A percentile compares a stretch with the other conserved stretches of the same genome.
These are phyloP conservation scores for Entomobrya proxima DNA, from an alignment of 2,888 invertebrate genomes.

Conservation along the genomic window DNA sequence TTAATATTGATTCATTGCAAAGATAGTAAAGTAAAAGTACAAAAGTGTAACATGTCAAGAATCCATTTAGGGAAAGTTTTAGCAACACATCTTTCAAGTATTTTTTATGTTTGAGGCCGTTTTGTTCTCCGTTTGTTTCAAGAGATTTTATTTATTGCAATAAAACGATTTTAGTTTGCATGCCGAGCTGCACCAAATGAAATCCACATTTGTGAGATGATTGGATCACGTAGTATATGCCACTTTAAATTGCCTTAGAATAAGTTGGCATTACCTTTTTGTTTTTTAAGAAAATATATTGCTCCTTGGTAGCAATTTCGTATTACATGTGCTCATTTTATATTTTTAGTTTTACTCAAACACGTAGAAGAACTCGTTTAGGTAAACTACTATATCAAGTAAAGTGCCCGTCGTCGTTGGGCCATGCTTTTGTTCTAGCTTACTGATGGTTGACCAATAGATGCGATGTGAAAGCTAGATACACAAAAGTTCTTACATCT, in stretches of 20 bases:
- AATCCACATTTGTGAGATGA: too few species aligned
- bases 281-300: not conserved
- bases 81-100: not conserved
- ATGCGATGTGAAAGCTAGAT: conserved; percentile 47
- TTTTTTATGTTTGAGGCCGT: not conserved
- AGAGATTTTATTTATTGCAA: conserved; percentile 12
- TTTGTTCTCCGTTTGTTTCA: conserved; percentile 6
- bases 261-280: not conserved
- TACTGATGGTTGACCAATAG: not conserved
- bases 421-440: not conserved
- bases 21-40: conserved; percentile 4
- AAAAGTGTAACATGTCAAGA: conserved; percentile 36
- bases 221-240: conserved; percentile 5
- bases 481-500: not conserved
- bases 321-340: not conserved
- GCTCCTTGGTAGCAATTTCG: not conserved
- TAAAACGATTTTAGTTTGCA: not conserved
- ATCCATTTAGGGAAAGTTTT: conserved; percentile 58
- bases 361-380: not conserved
- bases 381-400: not conserved
- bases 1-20: not conserved
- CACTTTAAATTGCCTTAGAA: not conserved
- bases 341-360: not conserved
- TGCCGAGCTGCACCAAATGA: not conserved
- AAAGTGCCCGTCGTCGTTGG: not conserved